Percentiles rank a stretch among this genome's conserved stretches.
Evolutionary conservation across 2,888 invertebrate species (phyloP).

Genomic region (Aporophyla lueneburgensis): DNA sequence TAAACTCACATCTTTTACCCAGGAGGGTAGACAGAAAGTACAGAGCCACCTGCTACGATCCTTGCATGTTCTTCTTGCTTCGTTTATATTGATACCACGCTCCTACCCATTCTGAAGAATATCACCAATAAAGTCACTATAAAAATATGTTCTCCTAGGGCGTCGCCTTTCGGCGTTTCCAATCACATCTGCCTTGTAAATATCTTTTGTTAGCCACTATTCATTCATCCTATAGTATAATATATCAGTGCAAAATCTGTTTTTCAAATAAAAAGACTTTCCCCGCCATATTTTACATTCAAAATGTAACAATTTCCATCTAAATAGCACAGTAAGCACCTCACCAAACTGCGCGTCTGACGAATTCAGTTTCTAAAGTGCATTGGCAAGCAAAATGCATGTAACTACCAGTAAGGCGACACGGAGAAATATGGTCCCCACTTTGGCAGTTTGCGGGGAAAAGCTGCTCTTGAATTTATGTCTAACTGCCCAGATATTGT

Average conservation of each 20-base stretch:
- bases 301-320: slow-evolving; percentile 32
- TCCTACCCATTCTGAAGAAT: too few species aligned
- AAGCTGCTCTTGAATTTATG: slow-evolving; percentile 50
- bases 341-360: slow-evolving; percentile 46
- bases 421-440: slow-evolving; percentile 44
- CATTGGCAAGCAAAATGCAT: slow-evolving; percentile 52
- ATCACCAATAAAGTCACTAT: too few species aligned
- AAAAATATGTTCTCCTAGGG: too few species aligned
- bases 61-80: too few species aligned
- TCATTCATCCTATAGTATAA: background rate
- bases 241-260: background rate
- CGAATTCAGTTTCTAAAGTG: slow-evolving; percentile 54
- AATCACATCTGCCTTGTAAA: too few species aligned
- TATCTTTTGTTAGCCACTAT: too few species aligned
- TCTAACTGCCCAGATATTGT: slow-evolving; percentile 33
- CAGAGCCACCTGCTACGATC: too few species aligned
- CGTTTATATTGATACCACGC: too few species aligned
- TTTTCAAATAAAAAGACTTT: background rate
- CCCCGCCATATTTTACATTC: background rate
- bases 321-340: slow-evolving; percentile 51
- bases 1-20: too few species aligned
- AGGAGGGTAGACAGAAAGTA: too few species aligned
- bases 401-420: slow-evolving; percentile 51
- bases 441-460: slow-evolving; percentile 49
- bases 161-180: too few species aligned